Conservation (phyloP, 2,888 invertebrate species). For the Drosophila diplacantha region DNA sequence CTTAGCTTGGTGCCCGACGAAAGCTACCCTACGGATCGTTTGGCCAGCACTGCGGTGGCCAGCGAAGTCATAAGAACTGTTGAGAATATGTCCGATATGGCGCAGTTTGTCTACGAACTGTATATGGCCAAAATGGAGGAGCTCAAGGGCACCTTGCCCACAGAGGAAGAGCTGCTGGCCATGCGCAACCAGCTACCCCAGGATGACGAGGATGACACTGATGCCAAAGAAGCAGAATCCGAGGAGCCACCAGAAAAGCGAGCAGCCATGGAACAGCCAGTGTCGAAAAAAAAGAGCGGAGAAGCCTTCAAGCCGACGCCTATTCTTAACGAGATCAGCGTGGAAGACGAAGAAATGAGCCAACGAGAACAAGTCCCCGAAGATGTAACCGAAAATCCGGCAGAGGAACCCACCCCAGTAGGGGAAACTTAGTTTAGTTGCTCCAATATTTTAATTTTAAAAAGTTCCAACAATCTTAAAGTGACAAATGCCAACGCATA, state of each 20-base stretch:
- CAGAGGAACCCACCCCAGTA: conserved; percentile 5
- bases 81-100: conserved; percentile 92
- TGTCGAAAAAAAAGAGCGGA: conserved; percentile 35
- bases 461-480: conserved; percentile 47
- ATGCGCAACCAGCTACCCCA: conserved; percentile 78
- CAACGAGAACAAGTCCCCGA: conserved; percentile 16
- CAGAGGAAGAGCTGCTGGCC: conserved; percentile 59
- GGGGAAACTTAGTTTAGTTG: conserved; percentile 30
- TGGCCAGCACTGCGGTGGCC: conserved; percentile 77
- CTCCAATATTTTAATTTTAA: conserved; percentile 47
- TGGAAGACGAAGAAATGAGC: conserved; percentile 55
- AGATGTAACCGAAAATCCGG: conserved; percentile 15
- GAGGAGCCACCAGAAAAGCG: conserved; percentile 53
- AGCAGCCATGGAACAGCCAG: conserved; percentile 29
- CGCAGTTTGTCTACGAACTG: conserved; percentile 94
- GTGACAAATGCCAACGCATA: conserved; percentile 34
- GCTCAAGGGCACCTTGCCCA: conserved; percentile 78
- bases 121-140: conserved; percentile 87
- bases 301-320: conserved; percentile 74
- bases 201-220: conserved; percentile 71
- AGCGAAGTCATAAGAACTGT: conserved; percentile 71
- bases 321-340: conserved; percentile 80
- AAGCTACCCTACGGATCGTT: conserved; percentile 85
- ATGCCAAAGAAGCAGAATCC: conserved; percentile 5
- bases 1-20: conserved; percentile 90